phyloP scores from a whole-genome alignment of 2,113 vertebrate genomes.

The Nettapus auritus region DNA sequence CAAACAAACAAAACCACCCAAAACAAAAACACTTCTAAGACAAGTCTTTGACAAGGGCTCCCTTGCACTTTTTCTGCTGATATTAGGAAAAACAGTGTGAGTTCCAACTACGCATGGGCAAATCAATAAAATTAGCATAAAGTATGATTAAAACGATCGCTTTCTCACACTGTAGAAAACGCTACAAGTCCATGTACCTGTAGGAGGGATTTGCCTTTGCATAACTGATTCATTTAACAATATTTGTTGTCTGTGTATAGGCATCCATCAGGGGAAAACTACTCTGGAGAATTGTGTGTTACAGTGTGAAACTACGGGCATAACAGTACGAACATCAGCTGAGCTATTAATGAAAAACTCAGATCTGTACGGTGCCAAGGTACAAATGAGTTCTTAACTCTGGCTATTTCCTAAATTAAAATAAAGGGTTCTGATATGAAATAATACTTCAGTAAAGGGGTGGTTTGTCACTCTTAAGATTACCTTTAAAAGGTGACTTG shows the following conservation, averaged over 20 bases:
- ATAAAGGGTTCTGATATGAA: background rate
- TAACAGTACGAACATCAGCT: conserved; percentile 88
- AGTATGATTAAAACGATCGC: background rate
- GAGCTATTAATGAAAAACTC: conserved; percentile 91
- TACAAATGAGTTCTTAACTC: conserved; percentile 41
- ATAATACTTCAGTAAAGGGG: background rate
- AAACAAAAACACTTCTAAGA: background rate
- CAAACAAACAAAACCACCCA: background rate
- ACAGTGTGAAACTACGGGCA: conserved; percentile 93
- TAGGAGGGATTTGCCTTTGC: background rate
- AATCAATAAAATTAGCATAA: background rate
- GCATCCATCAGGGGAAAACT: conserved; percentile 87
- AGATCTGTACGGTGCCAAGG: conserved; percentile 96
- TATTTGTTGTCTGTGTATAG: conserved; percentile 64
- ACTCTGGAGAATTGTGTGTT: conserved; percentile 93
- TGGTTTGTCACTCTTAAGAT: background rate
- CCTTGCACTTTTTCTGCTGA: background rate
- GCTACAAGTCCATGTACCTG: background rate
- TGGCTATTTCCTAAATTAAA: background rate
- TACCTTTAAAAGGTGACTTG: background rate
- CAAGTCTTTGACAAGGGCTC: background rate
- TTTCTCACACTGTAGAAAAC: background rate
- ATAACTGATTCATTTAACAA: background rate
- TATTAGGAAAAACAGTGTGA: background rate
- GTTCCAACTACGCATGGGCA: background rate